A percentile compares a stretch with the other conserved stretches of the same genome.
Evolutionary conservation across 2,797 vertebrate genomes (phyloP).

Genomic region (Eulemur rubriventer): DNA sequence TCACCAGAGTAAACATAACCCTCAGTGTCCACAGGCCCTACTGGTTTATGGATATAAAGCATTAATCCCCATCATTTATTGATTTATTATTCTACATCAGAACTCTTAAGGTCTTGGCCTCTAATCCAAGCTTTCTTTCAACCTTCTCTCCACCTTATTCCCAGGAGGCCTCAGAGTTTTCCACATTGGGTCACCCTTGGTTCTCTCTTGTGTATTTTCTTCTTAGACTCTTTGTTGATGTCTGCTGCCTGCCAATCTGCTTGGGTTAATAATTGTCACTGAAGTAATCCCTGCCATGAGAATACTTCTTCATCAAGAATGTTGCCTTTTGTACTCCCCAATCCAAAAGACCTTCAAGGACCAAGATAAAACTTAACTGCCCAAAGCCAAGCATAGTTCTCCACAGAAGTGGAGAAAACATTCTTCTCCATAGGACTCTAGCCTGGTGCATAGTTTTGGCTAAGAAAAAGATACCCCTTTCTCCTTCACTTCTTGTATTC

Average conservation of each 20-base stretch:
- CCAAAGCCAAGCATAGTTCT: background rate
- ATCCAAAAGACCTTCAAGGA: background rate
- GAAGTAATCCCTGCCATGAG: background rate
- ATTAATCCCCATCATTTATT: background rate
- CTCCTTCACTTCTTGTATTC: rapidly evolving
- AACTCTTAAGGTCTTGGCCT: background rate
- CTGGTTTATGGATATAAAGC: background rate
- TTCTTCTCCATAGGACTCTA: background rate
- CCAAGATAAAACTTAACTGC: background rate
- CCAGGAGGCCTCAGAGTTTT: background rate
- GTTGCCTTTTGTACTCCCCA: background rate
- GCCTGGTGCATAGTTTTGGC: background rate
- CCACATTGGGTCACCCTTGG: background rate
- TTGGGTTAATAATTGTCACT: background rate
- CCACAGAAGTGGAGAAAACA: background rate
- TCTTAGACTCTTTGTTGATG: background rate
- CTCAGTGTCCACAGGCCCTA: background rate
- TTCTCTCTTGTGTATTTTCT: background rate
- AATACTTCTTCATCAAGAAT: background rate
- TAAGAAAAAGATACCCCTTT: background rate
- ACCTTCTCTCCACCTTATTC: background rate
- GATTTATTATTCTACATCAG: background rate
- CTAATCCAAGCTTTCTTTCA: background rate
- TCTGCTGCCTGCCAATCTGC: background rate
- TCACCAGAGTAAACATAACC: background rate